Conservation (phyloP, 2,797 vertebrate species). For the Pseudotriccus pelzelni region DNA sequence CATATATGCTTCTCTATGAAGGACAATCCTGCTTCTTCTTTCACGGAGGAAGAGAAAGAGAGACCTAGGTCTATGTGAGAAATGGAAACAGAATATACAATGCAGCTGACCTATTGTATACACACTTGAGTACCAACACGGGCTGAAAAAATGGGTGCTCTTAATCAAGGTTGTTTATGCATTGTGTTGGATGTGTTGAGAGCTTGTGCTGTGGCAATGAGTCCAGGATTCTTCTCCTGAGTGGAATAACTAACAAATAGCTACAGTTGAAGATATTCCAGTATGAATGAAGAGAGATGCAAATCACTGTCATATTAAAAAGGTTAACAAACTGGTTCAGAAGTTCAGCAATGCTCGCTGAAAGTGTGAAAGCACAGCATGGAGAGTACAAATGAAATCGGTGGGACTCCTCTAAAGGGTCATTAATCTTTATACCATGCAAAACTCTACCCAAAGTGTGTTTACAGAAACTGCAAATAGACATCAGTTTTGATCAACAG, state of each 20-base stretch:
- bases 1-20: neutral
- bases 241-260: neutral
- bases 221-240: neutral
- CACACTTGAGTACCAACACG: neutral
- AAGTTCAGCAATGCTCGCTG: constrained; percentile 36
- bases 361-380: neutral
- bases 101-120: neutral
- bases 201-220: neutral
- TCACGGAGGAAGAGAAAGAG: neutral
- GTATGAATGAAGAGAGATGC: constrained; percentile 36
- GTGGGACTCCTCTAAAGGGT: constrained; percentile 20
- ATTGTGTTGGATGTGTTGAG: neutral
- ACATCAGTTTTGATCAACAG: neutral
- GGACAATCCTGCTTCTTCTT: neutral
- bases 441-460: neutral
- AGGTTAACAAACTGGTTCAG: constrained; percentile 42
- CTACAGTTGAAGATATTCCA: constrained; percentile 6
- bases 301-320: constrained; percentile 57
- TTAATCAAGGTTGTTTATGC: neutral
- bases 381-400: constrained; percentile 48
- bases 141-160: neutral
- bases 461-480: neutral
- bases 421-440: constrained; percentile 29
- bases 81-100: neutral
- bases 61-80: neutral